A percentile compares a stretch with the other conserved stretches of the same genome.
phyloP scores from a whole-genome alignment of 1,140 invertebrate genomes.

The Orius laevigatus region DNA sequence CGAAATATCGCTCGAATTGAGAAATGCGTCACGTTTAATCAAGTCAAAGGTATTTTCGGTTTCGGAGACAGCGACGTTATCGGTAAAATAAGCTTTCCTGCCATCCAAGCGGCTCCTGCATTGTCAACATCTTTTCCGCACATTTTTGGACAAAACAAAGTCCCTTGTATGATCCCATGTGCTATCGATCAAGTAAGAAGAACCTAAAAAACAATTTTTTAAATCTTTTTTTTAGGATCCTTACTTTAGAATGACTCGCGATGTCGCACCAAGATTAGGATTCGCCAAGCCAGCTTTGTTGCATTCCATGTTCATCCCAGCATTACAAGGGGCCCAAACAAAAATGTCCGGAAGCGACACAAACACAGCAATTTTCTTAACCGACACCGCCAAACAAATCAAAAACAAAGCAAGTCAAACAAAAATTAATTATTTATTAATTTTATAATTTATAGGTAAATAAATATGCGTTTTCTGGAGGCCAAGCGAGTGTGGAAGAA shows the following conservation, averaged over 20 bases:
- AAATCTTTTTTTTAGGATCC: conserved; percentile 54
- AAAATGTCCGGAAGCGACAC: conserved; percentile 97
- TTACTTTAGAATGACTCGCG: conserved; percentile 96
- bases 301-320: conserved; percentile 90
- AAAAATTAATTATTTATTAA: not conserved
- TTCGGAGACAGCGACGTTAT: conserved; percentile 91
- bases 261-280: conserved; percentile 81
- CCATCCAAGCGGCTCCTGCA: conserved; percentile 89
- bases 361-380: conserved; percentile 89
- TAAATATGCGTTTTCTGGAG: conserved; percentile 97
- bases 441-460: conserved; percentile 51
- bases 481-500: conserved; percentile 81
- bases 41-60: conserved; percentile 92
- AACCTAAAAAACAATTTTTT: no score
- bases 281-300: conserved; percentile 85
- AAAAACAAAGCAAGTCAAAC: conserved; percentile 66
- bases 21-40: conserved; percentile 90
- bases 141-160: conserved; percentile 73
- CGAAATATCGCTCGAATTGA: conserved; percentile 82
- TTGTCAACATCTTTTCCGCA: conserved; percentile 90
- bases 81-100: conserved; percentile 93
- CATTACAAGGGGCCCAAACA: conserved; percentile 86
- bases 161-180: conserved; percentile 91
- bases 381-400: conserved; percentile 89
- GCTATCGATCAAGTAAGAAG: conserved; percentile 88